Base-by-base conservation (phyloP, 2,797 vertebrate species). In the Pangasius krempfi region DNA sequence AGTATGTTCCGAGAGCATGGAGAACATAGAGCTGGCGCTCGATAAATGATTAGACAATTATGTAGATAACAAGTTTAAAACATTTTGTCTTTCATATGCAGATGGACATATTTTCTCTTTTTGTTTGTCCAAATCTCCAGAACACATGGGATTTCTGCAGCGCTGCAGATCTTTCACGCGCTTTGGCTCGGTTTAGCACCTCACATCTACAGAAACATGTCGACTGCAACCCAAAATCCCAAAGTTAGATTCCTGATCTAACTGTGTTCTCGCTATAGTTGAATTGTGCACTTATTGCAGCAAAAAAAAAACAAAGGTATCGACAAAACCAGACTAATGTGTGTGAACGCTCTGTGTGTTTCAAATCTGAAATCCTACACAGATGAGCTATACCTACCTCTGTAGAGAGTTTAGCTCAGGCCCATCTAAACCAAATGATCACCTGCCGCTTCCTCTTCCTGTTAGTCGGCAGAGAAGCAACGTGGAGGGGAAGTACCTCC, bases 401-500 rank as follows among this genome's bases (percentile, higher is more conserved):
- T 18, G 47, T 30, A 27, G 12, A n/a, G 72, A 72, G 68, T 20
- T 66, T 37, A 40, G 6, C 68, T 76, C 25, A 12, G 8, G 8
- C 13, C 52, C 30, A 30, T 33, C 18, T 14, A 14, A 81, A 64
- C 13, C 37, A 27, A 40, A 33, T 20, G 10, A 33, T 27, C 66
- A 27, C 18, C n/a, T 44, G n/a, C 27, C 18, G 66, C 52, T 27
- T 33, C 18, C 66, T 86, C 16, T 60, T 52, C 20, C 73, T 66
- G 33, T 70, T 90, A 98, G 97, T 78, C 97, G 95, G 0, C 91
- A 97, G 5, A 95, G 96, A 86, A 97, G 95, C 87, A 98, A 98
- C 0, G 92, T 98, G 56, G 95, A 96, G 0, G 96, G 97, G 0
- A 96, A 95, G 92, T 98, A 96, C 92, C 92, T 98, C 92, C 93